These are phyloP conservation scores for Geopemphigus sp. DNA, from an alignment of 1,140 invertebrate genomes.

Conservation along the genomic window DNA sequence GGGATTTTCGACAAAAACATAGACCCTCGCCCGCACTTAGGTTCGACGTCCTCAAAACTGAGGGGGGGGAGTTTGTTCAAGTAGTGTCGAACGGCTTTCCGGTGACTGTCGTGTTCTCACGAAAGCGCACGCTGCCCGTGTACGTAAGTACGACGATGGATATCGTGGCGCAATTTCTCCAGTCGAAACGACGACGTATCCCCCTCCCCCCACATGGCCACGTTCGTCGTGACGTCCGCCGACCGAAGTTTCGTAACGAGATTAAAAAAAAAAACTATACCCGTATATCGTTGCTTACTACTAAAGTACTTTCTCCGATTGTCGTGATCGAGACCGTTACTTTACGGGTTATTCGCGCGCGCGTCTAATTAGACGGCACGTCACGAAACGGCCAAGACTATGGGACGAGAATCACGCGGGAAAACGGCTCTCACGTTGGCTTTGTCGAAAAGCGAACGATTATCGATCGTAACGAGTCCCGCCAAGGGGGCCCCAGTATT, in stretches of 20 bases:
- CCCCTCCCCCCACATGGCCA: constrained; percentile 12
- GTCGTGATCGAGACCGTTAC: background rate
- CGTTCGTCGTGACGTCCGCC: constrained; percentile 24
- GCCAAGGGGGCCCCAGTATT: background rate
- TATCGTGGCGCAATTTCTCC: constrained; percentile 4
- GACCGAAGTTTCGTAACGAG: background rate
- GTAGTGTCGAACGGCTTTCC: background rate
- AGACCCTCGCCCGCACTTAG: too few species aligned
- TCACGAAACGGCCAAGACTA: background rate
- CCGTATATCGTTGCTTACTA: too few species aligned
- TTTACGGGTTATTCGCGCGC: too few species aligned
- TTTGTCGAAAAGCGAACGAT: background rate
- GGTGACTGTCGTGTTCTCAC: background rate
- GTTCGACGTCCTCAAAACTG: background rate
- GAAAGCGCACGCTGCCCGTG: background rate
- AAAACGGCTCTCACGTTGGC: background rate
- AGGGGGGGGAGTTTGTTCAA: too few species aligned
- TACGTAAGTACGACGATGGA: too few species aligned
- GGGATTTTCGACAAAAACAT: too few species aligned
- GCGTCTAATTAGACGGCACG: constrained; percentile 6
- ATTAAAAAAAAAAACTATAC: constrained; percentile 8
- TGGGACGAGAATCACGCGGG: background rate
- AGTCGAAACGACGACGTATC: too few species aligned
- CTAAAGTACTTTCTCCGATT: constrained; percentile 18
- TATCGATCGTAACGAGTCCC: background rate